phyloP scores from a whole-genome alignment of 1,140 invertebrate genomes.

The Doryteuthis pealeii region DNA sequence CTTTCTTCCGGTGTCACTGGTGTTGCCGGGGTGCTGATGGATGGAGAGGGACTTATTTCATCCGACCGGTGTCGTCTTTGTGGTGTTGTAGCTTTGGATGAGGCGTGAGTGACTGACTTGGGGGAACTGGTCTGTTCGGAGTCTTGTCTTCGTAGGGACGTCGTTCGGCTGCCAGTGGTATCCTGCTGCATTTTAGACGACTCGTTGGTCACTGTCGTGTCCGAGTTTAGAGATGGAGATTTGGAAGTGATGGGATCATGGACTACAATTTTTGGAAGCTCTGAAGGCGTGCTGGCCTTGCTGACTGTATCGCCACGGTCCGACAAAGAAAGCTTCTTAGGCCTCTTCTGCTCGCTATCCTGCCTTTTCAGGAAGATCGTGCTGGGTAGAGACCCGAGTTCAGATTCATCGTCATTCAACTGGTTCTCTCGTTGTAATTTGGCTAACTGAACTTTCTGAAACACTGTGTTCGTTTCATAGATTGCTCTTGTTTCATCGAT shows the following conservation, averaged over 20 bases:
- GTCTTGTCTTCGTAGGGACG: not conserved
- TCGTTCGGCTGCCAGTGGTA: not conserved
- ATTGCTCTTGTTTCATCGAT: constrained; percentile 84
- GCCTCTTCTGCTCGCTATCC: constrained; percentile 20
- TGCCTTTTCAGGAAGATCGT: constrained; percentile 42
- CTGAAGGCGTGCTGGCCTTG: constrained; percentile 21
- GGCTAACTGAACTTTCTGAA: constrained; percentile 69
- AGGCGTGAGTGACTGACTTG: not conserved
- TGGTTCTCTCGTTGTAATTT: constrained; percentile 48
- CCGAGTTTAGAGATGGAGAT: not conserved
- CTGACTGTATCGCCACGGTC: constrained; percentile 34
- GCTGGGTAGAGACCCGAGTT: constrained; percentile 48
- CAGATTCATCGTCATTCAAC: constrained; percentile 52
- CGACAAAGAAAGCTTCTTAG: constrained; percentile 39
- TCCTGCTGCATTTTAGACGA: not conserved
- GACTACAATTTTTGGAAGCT: constrained; percentile 24
- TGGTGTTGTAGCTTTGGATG: not conserved
- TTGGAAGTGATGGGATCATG: not conserved
- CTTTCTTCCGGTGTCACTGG: not conserved
- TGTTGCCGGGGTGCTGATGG: not conserved
- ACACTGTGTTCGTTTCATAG: constrained; percentile 69
- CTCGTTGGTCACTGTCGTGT: constrained; percentile 13
- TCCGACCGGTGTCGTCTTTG: constrained; percentile 13
- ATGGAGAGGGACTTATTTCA: constrained; percentile 17
- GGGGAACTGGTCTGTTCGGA: not conserved